Evolutionary conservation across 2,113 vertebrate species (phyloP), one percentile per base, ranked within the genome.

Genomic region (Tachycineta bicolor): DNA sequence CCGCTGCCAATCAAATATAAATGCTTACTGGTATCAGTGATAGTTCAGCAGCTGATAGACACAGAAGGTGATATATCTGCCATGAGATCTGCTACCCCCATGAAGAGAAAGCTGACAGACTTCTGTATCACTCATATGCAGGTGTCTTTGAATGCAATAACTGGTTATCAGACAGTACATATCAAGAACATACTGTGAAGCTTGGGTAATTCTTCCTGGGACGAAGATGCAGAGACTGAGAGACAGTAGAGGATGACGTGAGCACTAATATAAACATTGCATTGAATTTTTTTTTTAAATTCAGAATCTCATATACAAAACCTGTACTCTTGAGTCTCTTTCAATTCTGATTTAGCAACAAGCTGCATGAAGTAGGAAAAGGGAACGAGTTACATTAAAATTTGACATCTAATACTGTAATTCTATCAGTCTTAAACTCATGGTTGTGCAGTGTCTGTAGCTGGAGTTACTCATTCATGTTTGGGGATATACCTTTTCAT

Each of bases 281-380:
- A 58, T 43, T n/a, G 52, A 76, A 88, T 63, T 4, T 6, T 31
- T 4, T 6, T 31, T 43, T 29, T 81, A 44, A 5, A 18, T 60
- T 89, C 44, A 74, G 53, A 74, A 39, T 82, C 17, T 65, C 26
- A 43, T 37, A 20, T 53, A 37, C 43, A 39, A 26, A 74, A 34
- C 6, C 53, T 17, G 49, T 47, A 26, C 0, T 0, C 10, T 63
- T 14, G 13, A 70, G 9, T 74, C n/a, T 70, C 19, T 71, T 80
- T 62, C 28, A 88, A 2, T 83, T 83, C 22, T 90, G 44, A 9
- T 69, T 25, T 26, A 64, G 11, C 25, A 85, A 33, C 34, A 26
- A 68, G 25, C 10, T 67, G 63, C n/a, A 25, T 23, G 10, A 17
- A 69, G 14, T 31, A 37, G 52, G 50, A 87, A 75, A 55, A 69